Evolutionary conservation across 2,797 vertebrate genomes (phyloP).

Genomic region (Telmatherina bonti): DNA sequence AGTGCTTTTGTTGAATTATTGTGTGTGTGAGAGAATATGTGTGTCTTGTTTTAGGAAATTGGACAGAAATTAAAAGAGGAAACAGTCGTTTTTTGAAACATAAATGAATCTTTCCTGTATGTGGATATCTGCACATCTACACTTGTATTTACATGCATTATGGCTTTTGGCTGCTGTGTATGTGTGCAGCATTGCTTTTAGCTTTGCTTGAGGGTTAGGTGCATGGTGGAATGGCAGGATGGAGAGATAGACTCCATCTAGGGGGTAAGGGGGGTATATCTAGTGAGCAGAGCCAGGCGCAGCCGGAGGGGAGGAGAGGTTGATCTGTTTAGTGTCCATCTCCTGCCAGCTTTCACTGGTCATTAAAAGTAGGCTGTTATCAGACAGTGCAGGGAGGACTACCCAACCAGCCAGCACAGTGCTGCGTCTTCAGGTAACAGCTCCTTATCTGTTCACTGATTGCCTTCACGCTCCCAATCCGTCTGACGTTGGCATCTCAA

Average conservation of each 20-base stretch:
- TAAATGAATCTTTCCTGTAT: constrained; percentile 35
- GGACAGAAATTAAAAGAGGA: constrained; percentile 39
- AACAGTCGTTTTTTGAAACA: constrained; percentile 30
- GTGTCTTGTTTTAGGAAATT: constrained; percentile 41
- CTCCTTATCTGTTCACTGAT: constrained; percentile 86
- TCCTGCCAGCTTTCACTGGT: constrained; percentile 86
- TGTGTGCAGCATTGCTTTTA: constrained; percentile 54
- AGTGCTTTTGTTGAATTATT: constrained; percentile 70
- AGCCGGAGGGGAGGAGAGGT: constrained; percentile 82
- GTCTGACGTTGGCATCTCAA: constrained; percentile 87
- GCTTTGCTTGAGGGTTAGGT: constrained; percentile 66
- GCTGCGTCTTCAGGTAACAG: constrained; percentile 85
- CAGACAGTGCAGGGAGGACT: constrained; percentile 83
- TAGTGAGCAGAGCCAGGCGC: constrained; percentile 76
- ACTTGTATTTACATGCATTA: constrained; percentile 59
- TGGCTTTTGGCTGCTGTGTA: constrained; percentile 45
- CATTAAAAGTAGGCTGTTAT: constrained; percentile 87
- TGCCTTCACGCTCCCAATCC: constrained; percentile 85
- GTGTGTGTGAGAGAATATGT: constrained; percentile 46
- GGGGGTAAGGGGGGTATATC: constrained; percentile 63
- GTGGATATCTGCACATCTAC: constrained; percentile 54
- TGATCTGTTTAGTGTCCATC: constrained; percentile 85
- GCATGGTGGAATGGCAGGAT: constrained; percentile 73
- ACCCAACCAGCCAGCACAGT: constrained; percentile 78
- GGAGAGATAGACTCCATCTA: constrained; percentile 54